phyloP scores from a whole-genome alignment of 2,797 vertebrate genomes.

The Pangasius sanitwongsei region DNA sequence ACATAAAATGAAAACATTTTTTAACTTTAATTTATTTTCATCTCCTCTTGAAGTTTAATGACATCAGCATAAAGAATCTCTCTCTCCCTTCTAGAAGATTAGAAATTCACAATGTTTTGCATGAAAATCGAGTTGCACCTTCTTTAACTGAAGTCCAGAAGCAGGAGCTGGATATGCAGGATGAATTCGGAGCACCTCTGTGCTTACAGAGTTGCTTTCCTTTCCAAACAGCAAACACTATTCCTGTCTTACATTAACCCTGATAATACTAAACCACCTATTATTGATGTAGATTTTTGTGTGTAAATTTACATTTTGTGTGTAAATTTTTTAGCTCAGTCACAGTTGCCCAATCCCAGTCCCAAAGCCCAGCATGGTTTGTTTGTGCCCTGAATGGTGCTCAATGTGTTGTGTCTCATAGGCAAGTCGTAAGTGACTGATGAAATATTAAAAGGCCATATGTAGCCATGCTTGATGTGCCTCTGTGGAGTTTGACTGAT shows the following conservation, averaged over 20 bases:
- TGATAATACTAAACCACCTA: not conserved
- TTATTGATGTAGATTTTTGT: conserved; percentile 4
- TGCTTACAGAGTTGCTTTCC: not conserved
- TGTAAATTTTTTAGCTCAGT: not conserved
- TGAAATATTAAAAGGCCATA: conserved; percentile 65
- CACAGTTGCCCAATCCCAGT: not conserved
- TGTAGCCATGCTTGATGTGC: conserved; percentile 62
- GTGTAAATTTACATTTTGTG: not conserved
- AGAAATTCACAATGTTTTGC: conserved; percentile 59
- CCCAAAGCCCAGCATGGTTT: not conserved
- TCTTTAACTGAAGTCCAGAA: conserved; percentile 28
- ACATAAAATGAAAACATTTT: conserved; percentile 47
- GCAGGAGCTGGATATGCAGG: conserved; percentile 15
- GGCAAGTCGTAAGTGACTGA: conserved; percentile 54
- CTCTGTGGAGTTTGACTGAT: conserved; percentile 50
- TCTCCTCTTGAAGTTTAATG: conserved; percentile 49
- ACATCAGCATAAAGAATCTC: conserved; percentile 39
- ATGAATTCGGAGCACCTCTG: conserved; percentile 5
- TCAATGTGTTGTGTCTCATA: conserved; percentile 42
- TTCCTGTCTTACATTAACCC: not conserved
- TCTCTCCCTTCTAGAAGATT: conserved; percentile 44
- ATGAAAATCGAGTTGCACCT: conserved; percentile 26
- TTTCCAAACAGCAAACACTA: conserved; percentile 12
- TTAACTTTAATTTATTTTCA: conserved; percentile 46
- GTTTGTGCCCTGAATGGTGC: conserved; percentile 1